Evolutionary conservation across 2,113 vertebrate genomes (phyloP).

Genomic region (Varanus komodoensis): DNA sequence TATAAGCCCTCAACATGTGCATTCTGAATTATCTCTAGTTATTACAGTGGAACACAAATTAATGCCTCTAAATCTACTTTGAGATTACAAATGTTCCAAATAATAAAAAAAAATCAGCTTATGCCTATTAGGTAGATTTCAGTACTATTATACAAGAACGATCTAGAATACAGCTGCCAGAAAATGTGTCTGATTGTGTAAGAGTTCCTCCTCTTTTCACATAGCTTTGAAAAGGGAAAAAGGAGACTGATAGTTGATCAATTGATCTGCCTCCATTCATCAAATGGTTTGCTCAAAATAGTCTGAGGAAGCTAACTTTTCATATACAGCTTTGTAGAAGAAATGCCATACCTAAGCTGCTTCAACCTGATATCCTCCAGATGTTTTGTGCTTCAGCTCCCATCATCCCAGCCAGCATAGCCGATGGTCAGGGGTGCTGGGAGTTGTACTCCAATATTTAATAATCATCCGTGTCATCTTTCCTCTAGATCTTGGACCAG

Average conservation of each 20-base stretch:
- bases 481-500: background rate
- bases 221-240: background rate
- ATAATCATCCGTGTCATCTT: background rate
- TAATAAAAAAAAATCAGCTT: conserved; percentile 54
- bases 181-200: conserved; percentile 32
- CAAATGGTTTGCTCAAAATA: conserved; percentile 19
- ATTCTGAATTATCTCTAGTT: conserved; percentile 60
- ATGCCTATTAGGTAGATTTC: conserved; percentile 61
- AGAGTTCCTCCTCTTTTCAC: conserved; percentile 34
- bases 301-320: background rate
- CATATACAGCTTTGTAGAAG: background rate
- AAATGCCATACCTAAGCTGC: background rate
- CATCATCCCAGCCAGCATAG: background rate
- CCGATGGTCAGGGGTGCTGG: background rate
- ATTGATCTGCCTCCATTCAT: background rate
- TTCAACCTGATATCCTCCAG: too few relatives aligned
- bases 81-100: conserved; percentile 63
- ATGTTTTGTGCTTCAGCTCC: background rate
- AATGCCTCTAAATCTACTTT: conserved; percentile 65
- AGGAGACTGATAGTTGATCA: background rate
- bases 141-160: conserved; percentile 55
- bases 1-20: conserved; percentile 65
- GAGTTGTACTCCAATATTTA: background rate
- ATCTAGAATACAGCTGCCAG: conserved; percentile 38
- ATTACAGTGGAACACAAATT: conserved; percentile 66